Evolutionary conservation across 2,888 invertebrate genomes (phyloP), one percentile per base, ranked within the genome.

Genomic region (Pseudococcus jackbeardsleyi): DNA sequence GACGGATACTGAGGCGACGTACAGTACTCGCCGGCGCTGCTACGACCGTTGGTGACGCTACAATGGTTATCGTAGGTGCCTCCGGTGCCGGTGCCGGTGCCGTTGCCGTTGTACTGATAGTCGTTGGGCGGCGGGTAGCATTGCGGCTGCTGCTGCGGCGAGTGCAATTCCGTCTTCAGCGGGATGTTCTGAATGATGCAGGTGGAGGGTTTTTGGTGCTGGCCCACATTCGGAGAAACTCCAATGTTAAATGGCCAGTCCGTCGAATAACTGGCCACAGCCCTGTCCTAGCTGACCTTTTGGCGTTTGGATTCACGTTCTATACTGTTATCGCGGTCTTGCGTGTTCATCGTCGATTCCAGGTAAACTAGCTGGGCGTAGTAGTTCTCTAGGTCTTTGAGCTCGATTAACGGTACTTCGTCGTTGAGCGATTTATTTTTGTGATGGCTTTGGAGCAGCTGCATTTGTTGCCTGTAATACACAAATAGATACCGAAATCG

Each of bases 211-310:
- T 33, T 39, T 9, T 9, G 77, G 22, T 48, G 87, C 87, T 87
- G 87, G 87, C 87, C 87, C 15, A 79, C 79, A 68, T 46, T 64
- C 39, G 77, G 59, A 85, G 85, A 12, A 87, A 87, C 87, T 87
- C 87, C 87, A 87, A 87, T 87, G 54, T 87, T 87, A 82, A 79
- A 87, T 77, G 87, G 87, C 87, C 87, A 87, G 87, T 87, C 87
- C 46, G 42, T 46, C 33, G 39, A 59, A 86, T 86, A 86, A 87
- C 87, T 87, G 87, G 87, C 87, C 87, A 79, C 50, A 77, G 79
- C 79, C 87, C 87, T 87, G 54, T 39, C 87, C 87, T 87, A 87
- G 87, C 87, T 87, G 33, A 87, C 19, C n/a, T 79, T 79, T 22
- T 77, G 87, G 17, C 87, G 48, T 87, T 87, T 87, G 7, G 87